phyloP scores from a whole-genome alignment of 1,140 invertebrate species.

The Laupala kohalensis region DNA sequence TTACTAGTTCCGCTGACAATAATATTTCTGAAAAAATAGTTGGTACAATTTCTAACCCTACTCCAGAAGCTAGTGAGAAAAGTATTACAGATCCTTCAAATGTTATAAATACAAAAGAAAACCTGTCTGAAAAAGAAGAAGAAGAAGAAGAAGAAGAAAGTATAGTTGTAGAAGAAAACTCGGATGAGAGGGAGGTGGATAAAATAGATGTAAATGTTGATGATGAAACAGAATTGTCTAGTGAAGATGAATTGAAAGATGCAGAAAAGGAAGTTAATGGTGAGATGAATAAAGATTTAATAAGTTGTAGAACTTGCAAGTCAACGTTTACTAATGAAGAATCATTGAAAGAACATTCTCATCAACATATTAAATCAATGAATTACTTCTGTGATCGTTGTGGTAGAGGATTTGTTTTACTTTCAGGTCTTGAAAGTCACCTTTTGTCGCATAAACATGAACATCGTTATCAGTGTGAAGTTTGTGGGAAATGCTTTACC shows the following conservation, averaged over 20 bases:
- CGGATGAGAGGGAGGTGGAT: neutral
- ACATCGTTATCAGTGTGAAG: constrained; percentile 26
- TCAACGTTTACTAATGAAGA: constrained; percentile 8
- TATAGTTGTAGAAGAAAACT: neutral
- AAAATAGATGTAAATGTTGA: neutral
- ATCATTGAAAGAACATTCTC: constrained; percentile 4
- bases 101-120: neutral
- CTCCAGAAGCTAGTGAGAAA: too few relatives aligned
- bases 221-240: neutral
- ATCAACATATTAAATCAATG: constrained; percentile 18
- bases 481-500: constrained; percentile 32
- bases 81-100: too few relatives aligned
- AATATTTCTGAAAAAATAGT: neutral
- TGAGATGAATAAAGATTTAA: too few relatives aligned
- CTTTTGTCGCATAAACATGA: constrained; percentile 20
- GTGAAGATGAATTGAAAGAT: constrained; percentile 3
- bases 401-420: constrained; percentile 31
- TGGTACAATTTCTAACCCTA: too few relatives aligned
- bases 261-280: neutral
- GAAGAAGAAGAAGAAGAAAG: neutral
- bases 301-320: constrained; percentile 3
- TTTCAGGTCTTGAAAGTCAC: constrained; percentile 30
- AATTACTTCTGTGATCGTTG: constrained; percentile 35
- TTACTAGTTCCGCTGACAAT: neutral
- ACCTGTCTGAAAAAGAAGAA: neutral